Percentiles rank a stretch among this genome's conserved stretches.
phyloP scores from a whole-genome alignment of 1,140 invertebrate genomes.

The Gonioctena quinquepunctata region DNA sequence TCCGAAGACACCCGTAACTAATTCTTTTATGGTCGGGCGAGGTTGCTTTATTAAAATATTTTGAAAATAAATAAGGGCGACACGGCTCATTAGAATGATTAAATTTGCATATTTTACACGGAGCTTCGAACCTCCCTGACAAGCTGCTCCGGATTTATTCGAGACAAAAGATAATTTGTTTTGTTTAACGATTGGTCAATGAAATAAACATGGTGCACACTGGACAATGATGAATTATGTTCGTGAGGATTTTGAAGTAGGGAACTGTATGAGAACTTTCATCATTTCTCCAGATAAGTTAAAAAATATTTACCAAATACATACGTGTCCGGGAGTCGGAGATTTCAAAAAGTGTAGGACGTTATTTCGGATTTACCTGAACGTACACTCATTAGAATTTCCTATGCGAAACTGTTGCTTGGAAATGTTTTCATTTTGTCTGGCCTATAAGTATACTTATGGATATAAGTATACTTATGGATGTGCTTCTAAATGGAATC shows the following conservation, averaged over 20 bases:
- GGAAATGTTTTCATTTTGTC: too few species aligned
- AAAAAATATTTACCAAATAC: too few species aligned
- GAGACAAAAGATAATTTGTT: neutral
- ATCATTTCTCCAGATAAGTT: too few species aligned
- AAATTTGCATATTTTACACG: constrained; percentile 47
- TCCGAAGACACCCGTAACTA: constrained; percentile 35
- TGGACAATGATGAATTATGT: neutral
- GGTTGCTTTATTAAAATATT: constrained; percentile 47
- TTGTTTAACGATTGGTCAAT: neutral
- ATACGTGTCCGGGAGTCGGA: too few species aligned
- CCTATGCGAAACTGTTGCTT: too few species aligned
- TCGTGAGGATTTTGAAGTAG: neutral
- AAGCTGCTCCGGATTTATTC: constrained; percentile 15
- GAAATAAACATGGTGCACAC: neutral
- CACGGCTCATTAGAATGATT: constrained; percentile 44
- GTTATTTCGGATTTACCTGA: too few species aligned
- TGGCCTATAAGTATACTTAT: too few species aligned
- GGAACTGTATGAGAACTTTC: too few species aligned
- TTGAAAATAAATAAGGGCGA: constrained; percentile 47
- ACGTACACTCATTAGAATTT: too few species aligned
- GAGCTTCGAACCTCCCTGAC: neutral
- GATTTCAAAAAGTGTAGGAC: too few species aligned
- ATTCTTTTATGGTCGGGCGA: constrained; percentile 19
- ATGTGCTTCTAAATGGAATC: too few species aligned
- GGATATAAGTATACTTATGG: too few species aligned